A percentile compares a stretch with the other conserved stretches of the same genome.
Conservation (phyloP, 2,888 invertebrate genomes). For the Mesorhabditis belari region DNA sequence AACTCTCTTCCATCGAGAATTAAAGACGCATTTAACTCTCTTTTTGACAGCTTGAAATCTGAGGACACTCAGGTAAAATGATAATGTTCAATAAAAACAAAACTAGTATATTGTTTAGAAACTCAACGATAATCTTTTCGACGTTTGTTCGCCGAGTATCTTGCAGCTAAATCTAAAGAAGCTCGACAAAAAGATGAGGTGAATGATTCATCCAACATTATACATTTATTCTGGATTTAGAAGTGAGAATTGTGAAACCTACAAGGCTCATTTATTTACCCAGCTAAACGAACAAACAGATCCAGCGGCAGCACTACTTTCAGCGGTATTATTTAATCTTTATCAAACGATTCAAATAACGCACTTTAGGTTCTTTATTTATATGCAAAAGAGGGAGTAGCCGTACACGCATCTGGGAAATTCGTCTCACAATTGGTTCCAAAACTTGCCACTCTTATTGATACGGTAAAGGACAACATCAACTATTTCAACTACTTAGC, state of each 20-base stretch:
- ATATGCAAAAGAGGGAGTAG: slow-evolving; percentile 13
- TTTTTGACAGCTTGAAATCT: slow-evolving; percentile 9
- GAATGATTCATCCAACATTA: not conserved
- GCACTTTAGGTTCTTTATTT: slow-evolving; percentile 13
- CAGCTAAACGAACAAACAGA: slow-evolving; percentile 10
- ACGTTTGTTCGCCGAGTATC: slow-evolving; percentile 10
- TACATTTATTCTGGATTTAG: not conserved
- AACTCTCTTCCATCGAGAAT: slow-evolving; percentile 12
- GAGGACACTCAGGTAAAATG: slow-evolving; percentile 1
- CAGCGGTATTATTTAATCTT: not conserved
- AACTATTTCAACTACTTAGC: not conserved
- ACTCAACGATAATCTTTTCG: slow-evolving; percentile 14
- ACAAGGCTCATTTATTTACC: slow-evolving; percentile 8
- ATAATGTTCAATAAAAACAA: not conserved
- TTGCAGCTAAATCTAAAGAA: slow-evolving; percentile 14
- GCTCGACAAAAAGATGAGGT: slow-evolving; percentile 38
- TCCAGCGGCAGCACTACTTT: slow-evolving; percentile 18
- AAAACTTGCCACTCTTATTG: slow-evolving; percentile 6
- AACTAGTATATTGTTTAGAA: not conserved
- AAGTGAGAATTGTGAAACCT: not conserved
- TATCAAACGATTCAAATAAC: no score
- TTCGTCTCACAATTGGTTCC: slow-evolving; percentile 68
- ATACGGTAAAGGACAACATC: not conserved
- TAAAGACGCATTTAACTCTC: slow-evolving; percentile 11
- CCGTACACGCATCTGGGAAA: slow-evolving; percentile 71